A percentile compares a stretch with the other conserved stretches of the same genome.
These are phyloP conservation scores for Mythimna albipuncta DNA, from an alignment of 2,888 invertebrate species.

Conservation along the genomic window DNA sequence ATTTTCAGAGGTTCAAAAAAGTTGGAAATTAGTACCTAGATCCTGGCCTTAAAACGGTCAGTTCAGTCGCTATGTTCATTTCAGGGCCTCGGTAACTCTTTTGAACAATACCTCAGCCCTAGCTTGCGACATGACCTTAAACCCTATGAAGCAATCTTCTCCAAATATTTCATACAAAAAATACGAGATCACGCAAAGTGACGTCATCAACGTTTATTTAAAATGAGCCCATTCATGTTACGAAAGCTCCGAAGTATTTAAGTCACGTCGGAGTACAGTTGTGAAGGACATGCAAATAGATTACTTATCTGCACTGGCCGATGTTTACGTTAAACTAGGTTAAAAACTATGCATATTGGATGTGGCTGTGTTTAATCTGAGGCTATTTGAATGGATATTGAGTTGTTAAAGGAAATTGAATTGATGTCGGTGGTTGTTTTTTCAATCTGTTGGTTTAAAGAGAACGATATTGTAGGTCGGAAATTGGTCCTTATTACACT, in stretches of 20 bases:
- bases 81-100: too few relatives aligned
- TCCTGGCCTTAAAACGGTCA: too few relatives aligned
- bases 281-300: conserved; percentile 58
- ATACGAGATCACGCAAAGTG: conserved; percentile 7
- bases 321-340: conserved; percentile 44
- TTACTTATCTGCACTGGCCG: conserved; percentile 28
- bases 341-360: conserved; percentile 31
- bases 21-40: too few relatives aligned
- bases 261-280: conserved; percentile 55
- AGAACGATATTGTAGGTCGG: too few relatives aligned
- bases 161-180: conserved; percentile 18
- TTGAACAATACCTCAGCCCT: too few relatives aligned
- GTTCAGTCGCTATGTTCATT: too few relatives aligned
- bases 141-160: background rate
- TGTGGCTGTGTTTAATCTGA: conserved; percentile 12
- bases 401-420: background rate
- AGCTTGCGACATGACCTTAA: background rate
- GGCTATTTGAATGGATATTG: background rate
- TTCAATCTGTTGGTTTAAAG: background rate
- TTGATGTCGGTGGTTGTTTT: background rate
- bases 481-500: background rate
- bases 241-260: conserved; percentile 47
- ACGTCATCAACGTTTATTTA: conserved; percentile 38
- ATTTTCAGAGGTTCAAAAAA: too few relatives aligned
- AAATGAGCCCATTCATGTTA: conserved; percentile 29